Evolutionary conservation across 1,140 invertebrate genomes (phyloP).

Genomic region (Colletes gigas): DNA sequence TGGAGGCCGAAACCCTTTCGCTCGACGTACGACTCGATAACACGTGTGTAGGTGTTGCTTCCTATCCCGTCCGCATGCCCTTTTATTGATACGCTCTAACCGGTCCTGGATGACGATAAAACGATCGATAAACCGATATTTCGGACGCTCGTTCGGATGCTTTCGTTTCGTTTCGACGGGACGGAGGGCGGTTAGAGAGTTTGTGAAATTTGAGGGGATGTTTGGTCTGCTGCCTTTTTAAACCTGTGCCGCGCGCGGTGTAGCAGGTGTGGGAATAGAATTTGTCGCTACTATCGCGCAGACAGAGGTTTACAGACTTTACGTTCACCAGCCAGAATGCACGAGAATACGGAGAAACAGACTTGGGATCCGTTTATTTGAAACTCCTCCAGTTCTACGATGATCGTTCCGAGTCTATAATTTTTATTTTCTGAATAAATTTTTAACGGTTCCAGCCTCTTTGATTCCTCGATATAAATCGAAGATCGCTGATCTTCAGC

Average conservation of each 20-base stretch:
- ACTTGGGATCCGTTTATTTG: no score
- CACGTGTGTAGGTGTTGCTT: slow-evolving; percentile 36
- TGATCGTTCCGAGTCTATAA: no score
- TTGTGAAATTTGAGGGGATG: slow-evolving; percentile 21
- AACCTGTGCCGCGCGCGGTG: not conserved
- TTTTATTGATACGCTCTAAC: slow-evolving; percentile 42
- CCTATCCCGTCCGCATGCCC: slow-evolving; percentile 31
- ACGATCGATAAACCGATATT: slow-evolving; percentile 25
- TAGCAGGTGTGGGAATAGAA: not conserved
- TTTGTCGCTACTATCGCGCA: not conserved
- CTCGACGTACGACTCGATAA: slow-evolving; percentile 29
- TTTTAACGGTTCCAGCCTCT: no score
- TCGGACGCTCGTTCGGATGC: slow-evolving; percentile 5
- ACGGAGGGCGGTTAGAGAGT: not conserved
- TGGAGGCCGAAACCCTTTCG: slow-evolving; percentile 56
- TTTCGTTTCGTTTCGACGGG: not conserved
- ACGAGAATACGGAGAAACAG: not conserved
- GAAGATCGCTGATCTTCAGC: slow-evolving; percentile 58
- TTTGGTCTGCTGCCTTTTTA: slow-evolving; percentile 20
- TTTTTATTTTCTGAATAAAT: no score
- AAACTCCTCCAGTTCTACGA: no score
- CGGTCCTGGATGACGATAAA: slow-evolving; percentile 23
- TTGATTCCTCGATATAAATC: not conserved
- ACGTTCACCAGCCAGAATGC: not conserved
- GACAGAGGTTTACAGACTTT: not conserved